Evolutionary conservation across 2,888 invertebrate species (phyloP).

Genomic region (Aphidoletes aphidimyza): DNA sequence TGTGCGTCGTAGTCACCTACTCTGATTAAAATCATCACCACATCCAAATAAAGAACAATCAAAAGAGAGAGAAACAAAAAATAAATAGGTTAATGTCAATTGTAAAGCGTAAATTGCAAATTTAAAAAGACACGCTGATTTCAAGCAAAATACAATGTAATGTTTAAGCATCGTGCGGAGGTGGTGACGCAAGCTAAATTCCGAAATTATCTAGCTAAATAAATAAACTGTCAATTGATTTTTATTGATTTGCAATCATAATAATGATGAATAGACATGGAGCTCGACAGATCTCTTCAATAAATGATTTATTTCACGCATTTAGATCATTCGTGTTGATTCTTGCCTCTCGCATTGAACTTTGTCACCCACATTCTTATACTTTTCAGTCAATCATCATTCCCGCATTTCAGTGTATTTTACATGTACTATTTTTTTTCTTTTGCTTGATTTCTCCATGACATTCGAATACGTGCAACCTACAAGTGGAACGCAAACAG

Average conservation of each 20-base stretch:
- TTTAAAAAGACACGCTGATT: neutral
- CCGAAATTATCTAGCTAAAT: neutral
- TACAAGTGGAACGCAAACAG: too few relatives aligned
- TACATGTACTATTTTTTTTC: too few relatives aligned
- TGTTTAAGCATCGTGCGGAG: neutral
- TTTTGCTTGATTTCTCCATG: too few relatives aligned
- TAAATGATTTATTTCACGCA: neutral
- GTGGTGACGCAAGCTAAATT: neutral
- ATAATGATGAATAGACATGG: neutral
- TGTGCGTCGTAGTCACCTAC: neutral
- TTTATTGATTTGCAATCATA: constrained; percentile 30
- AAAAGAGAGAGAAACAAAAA: too few relatives aligned
- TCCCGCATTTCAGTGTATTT: too few relatives aligned
- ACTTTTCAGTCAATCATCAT: too few relatives aligned
- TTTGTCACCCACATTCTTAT: neutral
- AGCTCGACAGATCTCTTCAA: neutral
- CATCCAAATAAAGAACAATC: constrained; percentile 5
- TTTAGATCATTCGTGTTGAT: neutral
- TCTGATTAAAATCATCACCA: neutral
- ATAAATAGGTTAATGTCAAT: constrained; percentile 44
- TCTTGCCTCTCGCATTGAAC: neutral
- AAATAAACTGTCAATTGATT: constrained; percentile 18
- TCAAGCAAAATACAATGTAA: too few relatives aligned
- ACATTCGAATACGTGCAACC: too few relatives aligned
- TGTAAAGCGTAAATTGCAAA: neutral